Conservation (phyloP, 1,140 invertebrate genomes). For the Formica selysi region DNA sequence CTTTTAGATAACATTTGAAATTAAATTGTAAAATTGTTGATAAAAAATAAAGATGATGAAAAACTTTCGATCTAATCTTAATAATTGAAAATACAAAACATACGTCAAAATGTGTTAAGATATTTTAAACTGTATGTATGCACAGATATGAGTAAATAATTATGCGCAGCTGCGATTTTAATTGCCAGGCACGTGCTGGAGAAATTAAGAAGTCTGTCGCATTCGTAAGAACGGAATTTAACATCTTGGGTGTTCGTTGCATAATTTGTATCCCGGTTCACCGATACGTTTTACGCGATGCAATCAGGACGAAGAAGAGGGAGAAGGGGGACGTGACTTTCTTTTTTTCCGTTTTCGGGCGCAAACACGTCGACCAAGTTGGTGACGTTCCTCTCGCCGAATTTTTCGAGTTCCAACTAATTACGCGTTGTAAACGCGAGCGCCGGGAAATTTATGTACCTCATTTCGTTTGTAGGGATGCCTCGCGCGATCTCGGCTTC, state of each 20-base stretch:
- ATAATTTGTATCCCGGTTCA: conserved; percentile 55
- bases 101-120: conserved; percentile 5
- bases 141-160: conserved; percentile 43
- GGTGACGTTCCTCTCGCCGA: conserved; percentile 65
- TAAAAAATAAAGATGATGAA: not conserved
- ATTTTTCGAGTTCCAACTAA: conserved; percentile 79
- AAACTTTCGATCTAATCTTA: not conserved
- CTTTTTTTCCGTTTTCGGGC: conserved; percentile 60
- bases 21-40: not conserved
- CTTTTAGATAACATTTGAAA: not conserved
- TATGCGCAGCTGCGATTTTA: conserved; percentile 80
- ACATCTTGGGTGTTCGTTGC: conserved; percentile 48
- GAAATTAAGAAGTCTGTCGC: conserved; percentile 43
- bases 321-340: not conserved
- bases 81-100: not conserved
- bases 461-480: conserved; percentile 49
- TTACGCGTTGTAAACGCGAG: conserved; percentile 76
- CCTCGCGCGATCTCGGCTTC: conserved; percentile 43
- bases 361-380: conserved; percentile 63
- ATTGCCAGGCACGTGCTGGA: conserved; percentile 52
- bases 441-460: conserved; percentile 73
- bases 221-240: conserved; percentile 47
- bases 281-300: conserved; percentile 73
- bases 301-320: not conserved
- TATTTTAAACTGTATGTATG: not conserved